Conservation (phyloP, 1,140 invertebrate species). For the Thaumatotibia leucotreta region DNA sequence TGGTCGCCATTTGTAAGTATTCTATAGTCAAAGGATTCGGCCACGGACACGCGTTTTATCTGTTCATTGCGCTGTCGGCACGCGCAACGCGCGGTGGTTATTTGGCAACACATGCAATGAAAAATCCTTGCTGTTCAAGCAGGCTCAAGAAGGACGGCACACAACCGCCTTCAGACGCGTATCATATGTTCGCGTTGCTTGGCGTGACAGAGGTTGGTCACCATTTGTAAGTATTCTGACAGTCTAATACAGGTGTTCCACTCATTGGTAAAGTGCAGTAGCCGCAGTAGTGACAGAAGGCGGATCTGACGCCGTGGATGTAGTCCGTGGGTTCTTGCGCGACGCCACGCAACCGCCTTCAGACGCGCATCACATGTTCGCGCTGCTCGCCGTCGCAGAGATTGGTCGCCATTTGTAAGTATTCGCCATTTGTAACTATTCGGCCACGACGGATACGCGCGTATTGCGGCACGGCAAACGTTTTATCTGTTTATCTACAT, state of each 20-base stretch:
- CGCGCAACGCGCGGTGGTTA: too few relatives aligned
- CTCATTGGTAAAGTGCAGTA: constrained; percentile 96
- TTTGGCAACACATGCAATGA: too few relatives aligned
- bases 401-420: constrained; percentile 95
- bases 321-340: constrained; percentile 90
- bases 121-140: too few relatives aligned
- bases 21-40: not conserved
- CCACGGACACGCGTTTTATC: not conserved
- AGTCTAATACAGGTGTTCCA: constrained; percentile 84
- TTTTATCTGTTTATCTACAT: too few relatives aligned
- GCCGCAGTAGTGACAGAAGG: constrained; percentile 92
- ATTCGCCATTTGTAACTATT: not conserved
- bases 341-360: constrained; percentile 85
- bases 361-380: constrained; percentile 94
- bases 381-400: constrained; percentile 95
- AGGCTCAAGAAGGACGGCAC: too few relatives aligned
- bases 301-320: constrained; percentile 85
- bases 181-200: too few relatives aligned
- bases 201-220: too few relatives aligned
- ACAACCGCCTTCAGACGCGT: too few relatives aligned
- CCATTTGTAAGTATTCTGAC: not conserved
- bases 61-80: too few relatives aligned
- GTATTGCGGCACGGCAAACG: too few relatives aligned
- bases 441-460: too few relatives aligned
- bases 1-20: constrained; percentile 90